Base-by-base conservation (phyloP, 2,888 invertebrate genomes). In the Automeris io region DNA sequence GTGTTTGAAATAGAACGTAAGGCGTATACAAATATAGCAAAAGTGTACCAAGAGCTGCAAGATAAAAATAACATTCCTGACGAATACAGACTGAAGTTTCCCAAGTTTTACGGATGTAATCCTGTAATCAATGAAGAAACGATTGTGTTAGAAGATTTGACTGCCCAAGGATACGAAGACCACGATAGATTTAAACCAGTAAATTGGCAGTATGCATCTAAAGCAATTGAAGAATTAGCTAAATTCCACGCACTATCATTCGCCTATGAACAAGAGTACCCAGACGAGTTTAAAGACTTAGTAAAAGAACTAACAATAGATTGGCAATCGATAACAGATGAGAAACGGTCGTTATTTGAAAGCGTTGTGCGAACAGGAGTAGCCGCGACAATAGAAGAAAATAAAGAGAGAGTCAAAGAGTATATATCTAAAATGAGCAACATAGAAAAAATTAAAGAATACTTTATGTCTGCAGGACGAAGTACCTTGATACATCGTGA, bases 211-310 rank as follows among this genome's bases (percentile, higher is more conserved):
- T 76, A 78, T 33, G 73, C 74, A 0, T 45, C 55, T 0, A 44
- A 61, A 0, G 64, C 70, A 0, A 50, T 77, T 1, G 56, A 54
- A 2, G 60, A 60, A 13, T 48, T 85, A 16, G 81, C 77, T 0
- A 76, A 75, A 41, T 62, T 79, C 40, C 87, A 87, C 45, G 83
- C 83, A 0, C 41, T 82, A 0, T 79, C 82, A 0, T 59, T 73
- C 11, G 73, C 69, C 0, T 55, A 52, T 35, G 36, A 39, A 2
- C 33, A 54, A 4, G 49, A 64, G 25, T 39, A 70, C 3, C 78
- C 78, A 0, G 69, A 74, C 19, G 55, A 63, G 11, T 82, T 68
- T 35, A 22, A 54, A 2, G 41, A 54, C 18, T 29, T 68, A 0
- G n/a, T 57, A 0, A 36, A 46, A 0, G 40, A 46, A 1, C 41